phyloP scores from a whole-genome alignment of 2,113 vertebrate species.

The Caretta caretta region DNA sequence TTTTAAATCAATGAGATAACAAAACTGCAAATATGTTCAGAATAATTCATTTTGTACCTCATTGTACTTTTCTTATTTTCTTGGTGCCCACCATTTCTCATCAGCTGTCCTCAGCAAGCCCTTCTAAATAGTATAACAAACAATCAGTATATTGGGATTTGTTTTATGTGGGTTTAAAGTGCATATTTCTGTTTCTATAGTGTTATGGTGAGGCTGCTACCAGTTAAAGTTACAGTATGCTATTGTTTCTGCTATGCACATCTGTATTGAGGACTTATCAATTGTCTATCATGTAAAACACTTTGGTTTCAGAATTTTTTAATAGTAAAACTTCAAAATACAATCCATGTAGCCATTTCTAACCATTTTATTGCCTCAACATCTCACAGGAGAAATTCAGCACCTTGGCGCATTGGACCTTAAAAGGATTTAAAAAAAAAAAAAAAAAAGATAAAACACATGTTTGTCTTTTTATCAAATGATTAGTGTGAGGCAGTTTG shows the following conservation, averaged over 20 bases:
- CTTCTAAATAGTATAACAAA: neutral
- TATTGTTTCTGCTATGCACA: neutral
- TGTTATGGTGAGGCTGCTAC: slow-evolving; percentile 2
- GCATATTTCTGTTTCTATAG: slow-evolving; percentile 32
- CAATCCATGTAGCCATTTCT: slow-evolving; percentile 26
- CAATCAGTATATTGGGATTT: neutral
- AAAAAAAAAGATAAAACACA: slow-evolving; percentile 29
- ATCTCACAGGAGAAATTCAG: slow-evolving; percentile 55
- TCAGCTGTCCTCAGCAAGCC: slow-evolving; percentile 5
- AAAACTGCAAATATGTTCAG: slow-evolving; percentile 19
- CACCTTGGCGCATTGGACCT: slow-evolving; percentile 52
- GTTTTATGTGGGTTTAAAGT: slow-evolving; percentile 41
- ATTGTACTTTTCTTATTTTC: slow-evolving; percentile 16
- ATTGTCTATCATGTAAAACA: neutral
- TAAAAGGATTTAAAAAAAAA: slow-evolving; percentile 36
- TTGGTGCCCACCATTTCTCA: neutral
- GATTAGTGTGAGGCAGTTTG: slow-evolving; percentile 39
- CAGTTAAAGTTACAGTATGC: slow-evolving; percentile 47
- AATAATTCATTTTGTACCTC: slow-evolving; percentile 35
- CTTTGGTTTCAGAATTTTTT: slow-evolving; percentile 18
- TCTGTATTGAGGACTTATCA: neutral
- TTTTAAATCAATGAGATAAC: slow-evolving; percentile 37
- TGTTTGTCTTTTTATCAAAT: slow-evolving; percentile 10
- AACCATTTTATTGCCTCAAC: neutral
- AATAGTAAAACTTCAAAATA: slow-evolving; percentile 21